A percentile compares a stretch with the other conserved stretches of the same genome.
These are phyloP conservation scores for Pyrgilauda ruficollis DNA, from an alignment of 2,113 vertebrate species.

Conservation along the genomic window DNA sequence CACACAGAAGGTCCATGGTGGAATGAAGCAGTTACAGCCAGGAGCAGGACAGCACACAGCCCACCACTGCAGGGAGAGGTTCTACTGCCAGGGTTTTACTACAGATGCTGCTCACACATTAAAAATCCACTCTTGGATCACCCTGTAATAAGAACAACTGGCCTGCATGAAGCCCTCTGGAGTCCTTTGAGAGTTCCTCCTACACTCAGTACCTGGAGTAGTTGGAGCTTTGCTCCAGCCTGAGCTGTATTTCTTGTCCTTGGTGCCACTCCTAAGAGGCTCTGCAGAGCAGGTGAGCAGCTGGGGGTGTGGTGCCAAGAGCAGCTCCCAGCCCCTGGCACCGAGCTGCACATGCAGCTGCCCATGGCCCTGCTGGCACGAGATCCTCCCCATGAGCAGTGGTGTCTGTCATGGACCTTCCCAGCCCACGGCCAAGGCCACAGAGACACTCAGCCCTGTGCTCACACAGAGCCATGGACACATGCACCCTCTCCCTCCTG, in stretches of 20 bases:
- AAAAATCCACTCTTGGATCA: not conserved
- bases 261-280: not conserved
- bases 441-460: not conserved
- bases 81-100: not conserved
- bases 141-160: not conserved
- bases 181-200: not conserved
- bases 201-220: not conserved
- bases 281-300: not conserved
- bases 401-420: rapidly evolving
- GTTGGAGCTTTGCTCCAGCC: not conserved
- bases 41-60: not conserved
- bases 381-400: not conserved
- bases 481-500: rapidly evolving
- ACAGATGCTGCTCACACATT: not conserved
- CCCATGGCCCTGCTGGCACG: not conserved
- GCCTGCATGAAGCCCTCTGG: not conserved
- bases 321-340: not conserved
- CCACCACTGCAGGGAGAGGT: not conserved
- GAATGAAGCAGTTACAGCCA: not conserved
- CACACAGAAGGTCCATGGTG: rapidly evolving
- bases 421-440: not conserved
- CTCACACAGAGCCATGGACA: rapidly evolving
- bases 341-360: not conserved
- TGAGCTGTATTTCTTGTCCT: not conserved
- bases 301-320: not conserved